Percentiles rank a stretch among this genome's conserved stretches.
Conservation (phyloP, 2,113 vertebrate genomes). For the Colossoma macropomum region DNA sequence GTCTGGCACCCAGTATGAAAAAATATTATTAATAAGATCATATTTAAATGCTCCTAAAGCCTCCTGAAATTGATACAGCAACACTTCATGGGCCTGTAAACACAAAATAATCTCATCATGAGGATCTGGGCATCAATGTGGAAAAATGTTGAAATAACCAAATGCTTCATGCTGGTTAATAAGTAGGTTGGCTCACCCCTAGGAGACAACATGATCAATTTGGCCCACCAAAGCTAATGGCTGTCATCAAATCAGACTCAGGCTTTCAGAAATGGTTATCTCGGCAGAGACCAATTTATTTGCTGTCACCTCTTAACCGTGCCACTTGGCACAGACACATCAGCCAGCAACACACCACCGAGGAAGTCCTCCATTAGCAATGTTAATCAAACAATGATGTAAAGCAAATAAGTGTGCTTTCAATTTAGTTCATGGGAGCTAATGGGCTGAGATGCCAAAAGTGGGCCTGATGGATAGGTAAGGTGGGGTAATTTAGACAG, state of each 20-base stretch:
- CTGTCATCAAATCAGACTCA: conserved; percentile 76
- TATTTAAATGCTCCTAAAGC: neutral
- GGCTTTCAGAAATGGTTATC: conserved; percentile 74
- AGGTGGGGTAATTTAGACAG: conserved; percentile 41
- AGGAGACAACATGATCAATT: conserved; percentile 77
- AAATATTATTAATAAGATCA: neutral
- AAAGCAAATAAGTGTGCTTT: conserved; percentile 60
- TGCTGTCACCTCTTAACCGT: conserved; percentile 74
- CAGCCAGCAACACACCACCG: conserved; percentile 62
- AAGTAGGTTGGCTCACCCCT: conserved; percentile 65
- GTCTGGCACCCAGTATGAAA: neutral
- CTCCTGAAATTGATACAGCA: conserved; percentile 11
- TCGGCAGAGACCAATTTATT: conserved; percentile 74
- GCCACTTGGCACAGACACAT: conserved; percentile 70
- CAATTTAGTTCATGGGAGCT: conserved; percentile 58
- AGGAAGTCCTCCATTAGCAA: conserved; percentile 64
- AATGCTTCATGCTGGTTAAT: conserved; percentile 72
- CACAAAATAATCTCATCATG: conserved; percentile 57
- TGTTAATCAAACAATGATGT: conserved; percentile 66
- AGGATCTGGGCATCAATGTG: conserved; percentile 17
- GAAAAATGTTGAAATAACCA: conserved; percentile 64
- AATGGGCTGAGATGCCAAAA: conserved; percentile 55
- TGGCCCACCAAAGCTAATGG: conserved; percentile 76
- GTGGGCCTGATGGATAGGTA: conserved; percentile 53
- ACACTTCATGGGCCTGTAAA: neutral